phyloP scores from a whole-genome alignment of 2,888 invertebrate species.

The Criorhina ranunculi region DNA sequence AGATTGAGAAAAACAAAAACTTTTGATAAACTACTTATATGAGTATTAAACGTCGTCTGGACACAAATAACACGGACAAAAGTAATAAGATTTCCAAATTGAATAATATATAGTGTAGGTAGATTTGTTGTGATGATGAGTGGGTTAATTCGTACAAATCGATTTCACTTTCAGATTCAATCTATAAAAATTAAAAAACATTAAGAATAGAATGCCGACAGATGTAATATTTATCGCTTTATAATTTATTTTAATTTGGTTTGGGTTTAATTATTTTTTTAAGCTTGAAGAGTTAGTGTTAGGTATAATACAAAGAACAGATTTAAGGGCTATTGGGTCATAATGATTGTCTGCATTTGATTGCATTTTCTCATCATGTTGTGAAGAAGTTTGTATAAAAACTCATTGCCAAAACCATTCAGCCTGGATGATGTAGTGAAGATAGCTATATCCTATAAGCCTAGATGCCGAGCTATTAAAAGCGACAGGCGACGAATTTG shows the following conservation, averaged over 20 bases:
- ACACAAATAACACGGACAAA: conserved; percentile 39
- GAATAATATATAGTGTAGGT: conserved; percentile 43
- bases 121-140: conserved; percentile 63
- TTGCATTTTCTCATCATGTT: background rate
- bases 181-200: conserved; percentile 69
- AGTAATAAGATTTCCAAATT: conserved; percentile 60
- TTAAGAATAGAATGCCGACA: conserved; percentile 34
- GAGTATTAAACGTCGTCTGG: conserved; percentile 52
- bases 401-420: too few species aligned
- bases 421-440: too few species aligned
- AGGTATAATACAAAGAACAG: background rate
- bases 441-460: too few species aligned
- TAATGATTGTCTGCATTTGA: background rate
- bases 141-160: conserved; percentile 64
- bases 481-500: too few species aligned
- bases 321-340: background rate
- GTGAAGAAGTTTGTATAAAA: too few species aligned
- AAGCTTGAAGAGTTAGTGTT: conserved; percentile 21
- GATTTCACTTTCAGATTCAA: conserved; percentile 65
- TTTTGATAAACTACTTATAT: conserved; percentile 24
- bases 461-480: too few species aligned
- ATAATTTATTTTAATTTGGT: conserved; percentile 2
- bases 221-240: background rate
- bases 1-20: background rate
- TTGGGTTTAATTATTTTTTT: conserved; percentile 5